phyloP scores from a whole-genome alignment of 2,888 invertebrate species.

The Xestia c-nigrum region DNA sequence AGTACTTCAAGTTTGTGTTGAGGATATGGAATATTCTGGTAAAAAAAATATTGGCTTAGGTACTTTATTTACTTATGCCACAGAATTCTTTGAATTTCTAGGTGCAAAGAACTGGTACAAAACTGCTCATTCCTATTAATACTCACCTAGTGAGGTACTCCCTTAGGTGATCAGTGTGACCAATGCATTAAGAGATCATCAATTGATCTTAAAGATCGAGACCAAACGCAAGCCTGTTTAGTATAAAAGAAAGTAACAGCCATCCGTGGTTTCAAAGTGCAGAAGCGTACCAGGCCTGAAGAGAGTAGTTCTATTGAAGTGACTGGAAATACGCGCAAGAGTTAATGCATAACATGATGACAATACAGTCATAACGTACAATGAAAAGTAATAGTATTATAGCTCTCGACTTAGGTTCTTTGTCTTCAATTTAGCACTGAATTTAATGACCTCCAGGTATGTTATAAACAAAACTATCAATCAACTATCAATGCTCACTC shows the following conservation, averaged over 20 bases:
- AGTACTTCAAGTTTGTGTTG: not conserved
- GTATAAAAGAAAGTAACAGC: too few species aligned
- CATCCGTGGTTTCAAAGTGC: not conserved
- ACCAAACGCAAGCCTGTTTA: too few species aligned
- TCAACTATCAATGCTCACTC: conserved; percentile 12
- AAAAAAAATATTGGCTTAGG: too few species aligned
- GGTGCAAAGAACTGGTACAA: not conserved
- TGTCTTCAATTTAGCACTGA: not conserved
- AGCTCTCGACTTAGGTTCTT: not conserved
- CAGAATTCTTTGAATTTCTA: not conserved
- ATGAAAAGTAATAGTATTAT: not conserved
- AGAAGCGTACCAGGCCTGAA: not conserved
- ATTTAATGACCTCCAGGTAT: not conserved
- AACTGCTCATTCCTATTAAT: not conserved
- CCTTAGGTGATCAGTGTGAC: not conserved
- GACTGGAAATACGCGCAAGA: not conserved
- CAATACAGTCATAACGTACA: not conserved
- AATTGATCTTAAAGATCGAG: not conserved
- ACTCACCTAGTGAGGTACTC: too few species aligned
- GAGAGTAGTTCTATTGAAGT: not conserved
- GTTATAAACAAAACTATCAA: not conserved
- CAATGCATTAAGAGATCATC: not conserved
- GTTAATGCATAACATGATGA: not conserved
- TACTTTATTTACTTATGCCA: not conserved
- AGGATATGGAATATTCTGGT: conserved; percentile 1